Evolutionary conservation across 2,113 vertebrate species (phyloP).

Genomic region (Pterocles orientalis): DNA sequence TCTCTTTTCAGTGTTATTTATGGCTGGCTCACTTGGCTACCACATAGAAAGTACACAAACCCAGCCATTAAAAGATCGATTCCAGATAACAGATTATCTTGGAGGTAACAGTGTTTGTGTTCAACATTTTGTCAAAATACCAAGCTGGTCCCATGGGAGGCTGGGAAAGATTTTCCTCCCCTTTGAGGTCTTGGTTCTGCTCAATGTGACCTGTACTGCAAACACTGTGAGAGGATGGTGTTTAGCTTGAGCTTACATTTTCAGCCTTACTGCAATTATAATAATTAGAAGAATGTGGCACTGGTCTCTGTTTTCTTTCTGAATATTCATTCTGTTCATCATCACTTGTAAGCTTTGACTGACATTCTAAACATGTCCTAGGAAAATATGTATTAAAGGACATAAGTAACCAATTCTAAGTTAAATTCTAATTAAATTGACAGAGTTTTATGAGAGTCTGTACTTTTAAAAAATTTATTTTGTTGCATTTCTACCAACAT

Average conservation of each 20-base stretch:
- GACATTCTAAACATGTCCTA: not conserved
- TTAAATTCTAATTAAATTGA: not conserved
- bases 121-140: conserved; percentile 46
- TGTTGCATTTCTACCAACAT: not conserved
- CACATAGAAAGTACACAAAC: conserved; percentile 31
- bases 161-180: conserved; percentile 36
- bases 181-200: conserved; percentile 8
- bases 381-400: not conserved
- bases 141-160: not conserved
- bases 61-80: conserved; percentile 29
- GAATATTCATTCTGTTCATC: conserved; percentile 2
- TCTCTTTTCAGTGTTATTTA: conserved; percentile 58
- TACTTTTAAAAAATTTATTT: not conserved
- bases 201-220: not conserved
- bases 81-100: conserved; percentile 46
- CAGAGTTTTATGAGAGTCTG: not conserved
- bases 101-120: conserved; percentile 26
- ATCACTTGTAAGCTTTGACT: not conserved
- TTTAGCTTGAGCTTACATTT: conserved; percentile 15
- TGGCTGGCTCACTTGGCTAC: conserved; percentile 1
- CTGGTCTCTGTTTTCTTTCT: not conserved
- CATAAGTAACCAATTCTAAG: not conserved
- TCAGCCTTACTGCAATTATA: conserved; percentile 30
- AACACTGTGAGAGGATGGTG: not conserved
- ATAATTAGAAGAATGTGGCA: conserved; percentile 27